phyloP scores from a whole-genome alignment of 2,113 vertebrate genomes.

The Spermophilus dauricus region DNA sequence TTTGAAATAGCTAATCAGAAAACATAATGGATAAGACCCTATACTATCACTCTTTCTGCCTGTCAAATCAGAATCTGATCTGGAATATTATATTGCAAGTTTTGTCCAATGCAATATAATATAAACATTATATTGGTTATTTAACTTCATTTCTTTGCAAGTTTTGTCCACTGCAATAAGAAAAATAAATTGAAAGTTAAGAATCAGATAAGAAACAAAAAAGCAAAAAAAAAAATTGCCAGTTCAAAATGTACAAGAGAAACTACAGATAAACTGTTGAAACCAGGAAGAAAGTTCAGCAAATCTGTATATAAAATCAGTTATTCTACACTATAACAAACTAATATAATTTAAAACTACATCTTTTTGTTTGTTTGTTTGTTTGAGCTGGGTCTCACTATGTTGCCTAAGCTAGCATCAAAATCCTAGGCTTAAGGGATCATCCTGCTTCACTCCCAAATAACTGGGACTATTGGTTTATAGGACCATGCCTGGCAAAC shows the following conservation, averaged over 20 bases:
- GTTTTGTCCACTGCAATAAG: not conserved
- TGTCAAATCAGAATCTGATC: too few species aligned
- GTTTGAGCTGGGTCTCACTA: too few species aligned
- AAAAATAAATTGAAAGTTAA: conserved; percentile 12
- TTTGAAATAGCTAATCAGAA: not conserved
- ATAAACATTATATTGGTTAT: too few species aligned
- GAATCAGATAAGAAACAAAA: not conserved
- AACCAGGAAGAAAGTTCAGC: not conserved
- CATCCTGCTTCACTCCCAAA: too few species aligned
- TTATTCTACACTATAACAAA: not conserved
- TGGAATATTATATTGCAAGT: too few species aligned
- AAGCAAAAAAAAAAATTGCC: not conserved
- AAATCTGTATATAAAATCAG: not conserved
- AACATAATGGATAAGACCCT: not conserved
- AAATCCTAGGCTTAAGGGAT: too few species aligned
- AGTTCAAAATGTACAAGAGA: not conserved
- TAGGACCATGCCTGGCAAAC: not conserved
- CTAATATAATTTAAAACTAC: not conserved
- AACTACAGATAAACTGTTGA: not conserved
- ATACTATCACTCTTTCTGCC: not conserved
- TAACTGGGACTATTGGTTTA: not conserved
- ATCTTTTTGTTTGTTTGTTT: too few species aligned
- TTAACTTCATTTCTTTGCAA: too few species aligned
- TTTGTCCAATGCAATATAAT: not conserved
- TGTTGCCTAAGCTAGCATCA: too few species aligned